These are phyloP conservation scores for Zaprionus obscuricornis DNA, from an alignment of 2,888 invertebrate species.

Conservation along the genomic window DNA sequence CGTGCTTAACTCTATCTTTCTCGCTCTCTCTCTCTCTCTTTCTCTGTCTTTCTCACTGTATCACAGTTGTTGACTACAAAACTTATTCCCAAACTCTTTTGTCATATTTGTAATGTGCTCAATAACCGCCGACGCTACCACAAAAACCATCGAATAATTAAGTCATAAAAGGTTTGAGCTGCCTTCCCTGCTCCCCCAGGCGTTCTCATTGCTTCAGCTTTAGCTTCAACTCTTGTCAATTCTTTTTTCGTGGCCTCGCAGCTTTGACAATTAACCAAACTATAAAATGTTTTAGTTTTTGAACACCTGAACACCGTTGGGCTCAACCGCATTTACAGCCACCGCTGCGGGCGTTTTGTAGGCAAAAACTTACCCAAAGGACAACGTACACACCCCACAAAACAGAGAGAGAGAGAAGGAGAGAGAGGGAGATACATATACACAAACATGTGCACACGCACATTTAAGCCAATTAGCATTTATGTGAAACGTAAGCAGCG, in stretches of 20 bases:
- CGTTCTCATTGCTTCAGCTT: too few species aligned
- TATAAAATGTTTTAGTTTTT: slow-evolving; percentile 77
- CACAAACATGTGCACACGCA: slow-evolving; percentile 40
- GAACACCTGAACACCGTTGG: slow-evolving; percentile 65
- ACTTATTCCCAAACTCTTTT: too few species aligned
- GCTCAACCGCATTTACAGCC: slow-evolving; percentile 27
- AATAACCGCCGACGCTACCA: slow-evolving; percentile 51
- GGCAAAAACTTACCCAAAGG: slow-evolving; percentile 53
- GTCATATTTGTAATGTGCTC: slow-evolving; percentile 24
- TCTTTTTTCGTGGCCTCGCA: slow-evolving; percentile 39
- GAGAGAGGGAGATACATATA: background rate
- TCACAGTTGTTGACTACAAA: too few species aligned
- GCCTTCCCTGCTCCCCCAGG: background rate
- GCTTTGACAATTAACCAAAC: slow-evolving; percentile 77
- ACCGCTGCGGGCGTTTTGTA: slow-evolving; percentile 26
- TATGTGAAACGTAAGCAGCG: slow-evolving; percentile 65
- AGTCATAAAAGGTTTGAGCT: slow-evolving; percentile 70
- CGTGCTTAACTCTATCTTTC: slow-evolving; percentile 5
- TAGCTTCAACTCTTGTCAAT: too few species aligned
- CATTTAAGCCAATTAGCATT: slow-evolving; percentile 80
- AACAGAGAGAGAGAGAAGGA: background rate
- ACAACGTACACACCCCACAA: slow-evolving; percentile 25
- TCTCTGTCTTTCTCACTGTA: slow-evolving; percentile 5
- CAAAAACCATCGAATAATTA: slow-evolving; percentile 74
- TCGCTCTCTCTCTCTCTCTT: background rate